These are phyloP conservation scores for Manis pentadactyla DNA, from an alignment of 2,797 vertebrate species.

Conservation along the genomic window DNA sequence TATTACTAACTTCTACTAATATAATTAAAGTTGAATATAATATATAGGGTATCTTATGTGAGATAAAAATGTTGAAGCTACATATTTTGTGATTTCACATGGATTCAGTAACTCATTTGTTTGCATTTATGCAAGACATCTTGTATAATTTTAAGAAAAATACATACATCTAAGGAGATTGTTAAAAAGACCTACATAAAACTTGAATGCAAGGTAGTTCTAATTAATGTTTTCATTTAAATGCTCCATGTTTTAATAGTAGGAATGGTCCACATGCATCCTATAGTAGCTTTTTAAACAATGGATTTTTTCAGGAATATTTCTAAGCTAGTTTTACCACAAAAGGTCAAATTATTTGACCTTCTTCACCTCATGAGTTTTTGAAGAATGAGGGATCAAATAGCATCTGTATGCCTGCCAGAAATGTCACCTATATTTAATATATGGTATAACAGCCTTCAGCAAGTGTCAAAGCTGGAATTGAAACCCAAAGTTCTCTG, in stretches of 20 bases:
- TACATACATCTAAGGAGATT: background rate
- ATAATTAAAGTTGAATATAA: background rate
- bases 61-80: background rate
- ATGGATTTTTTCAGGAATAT: constrained; percentile 77
- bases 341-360: constrained; percentile 76
- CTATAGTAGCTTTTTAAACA: constrained; percentile 64
- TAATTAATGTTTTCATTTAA: constrained; percentile 60
- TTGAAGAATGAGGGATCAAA: constrained; percentile 79
- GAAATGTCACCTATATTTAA: constrained; percentile 76
- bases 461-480: constrained; percentile 30
- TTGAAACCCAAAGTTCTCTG: background rate
- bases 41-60: background rate
- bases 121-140: background rate
- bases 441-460: background rate
- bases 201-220: background rate
- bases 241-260: constrained; percentile 52
- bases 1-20: background rate
- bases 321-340: constrained; percentile 79
- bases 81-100: background rate
- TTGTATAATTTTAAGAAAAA: background rate
- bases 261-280: constrained; percentile 67
- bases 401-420: constrained; percentile 73
- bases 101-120: constrained; percentile 12
- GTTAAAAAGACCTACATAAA: background rate
- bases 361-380: constrained; percentile 76